These are phyloP conservation scores for Spondyliosoma cantharus DNA, from an alignment of 2,797 vertebrate genomes.

Conservation along the genomic window DNA sequence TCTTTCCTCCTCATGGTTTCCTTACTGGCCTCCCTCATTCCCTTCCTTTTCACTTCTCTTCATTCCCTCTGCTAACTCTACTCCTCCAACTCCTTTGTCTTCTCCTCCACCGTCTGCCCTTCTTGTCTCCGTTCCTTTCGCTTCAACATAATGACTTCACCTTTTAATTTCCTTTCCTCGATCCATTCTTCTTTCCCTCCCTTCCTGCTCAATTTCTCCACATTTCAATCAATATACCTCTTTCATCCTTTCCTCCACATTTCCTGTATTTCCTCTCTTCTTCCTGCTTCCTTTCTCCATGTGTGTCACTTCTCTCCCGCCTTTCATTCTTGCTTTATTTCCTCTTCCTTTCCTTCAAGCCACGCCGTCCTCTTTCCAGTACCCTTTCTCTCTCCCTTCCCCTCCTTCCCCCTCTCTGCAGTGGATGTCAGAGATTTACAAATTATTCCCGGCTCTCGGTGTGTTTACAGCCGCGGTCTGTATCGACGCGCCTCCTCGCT, in stretches of 20 bases:
- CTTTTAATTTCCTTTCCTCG: too few relatives aligned
- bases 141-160: too few relatives aligned
- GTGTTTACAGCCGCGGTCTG: constrained; percentile 29
- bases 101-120: too few relatives aligned
- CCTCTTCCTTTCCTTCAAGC: neutral
- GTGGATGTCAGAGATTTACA: constrained; percentile 32
- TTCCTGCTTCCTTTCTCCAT: neutral
- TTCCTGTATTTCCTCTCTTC: neutral
- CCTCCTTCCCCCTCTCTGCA: constrained; percentile 6
- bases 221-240: too few relatives aligned
- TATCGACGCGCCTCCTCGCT: constrained; percentile 42
- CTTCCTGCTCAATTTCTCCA: neutral
- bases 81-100: too few relatives aligned
- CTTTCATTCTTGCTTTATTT: neutral
- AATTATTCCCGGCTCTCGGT: constrained; percentile 27
- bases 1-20: too few relatives aligned
- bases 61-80: too few relatives aligned
- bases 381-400: neutral
- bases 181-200: neutral
- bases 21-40: too few relatives aligned
- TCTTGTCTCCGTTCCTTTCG: too few relatives aligned
- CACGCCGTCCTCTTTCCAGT: too few relatives aligned
- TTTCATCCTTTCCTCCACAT: neutral
- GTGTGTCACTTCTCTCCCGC: too few relatives aligned
- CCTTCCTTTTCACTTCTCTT: too few relatives aligned